Percentiles rank a stretch among this genome's conserved stretches.
Conservation (phyloP, 2,888 invertebrate species). For the Esperia sulphurella region DNA sequence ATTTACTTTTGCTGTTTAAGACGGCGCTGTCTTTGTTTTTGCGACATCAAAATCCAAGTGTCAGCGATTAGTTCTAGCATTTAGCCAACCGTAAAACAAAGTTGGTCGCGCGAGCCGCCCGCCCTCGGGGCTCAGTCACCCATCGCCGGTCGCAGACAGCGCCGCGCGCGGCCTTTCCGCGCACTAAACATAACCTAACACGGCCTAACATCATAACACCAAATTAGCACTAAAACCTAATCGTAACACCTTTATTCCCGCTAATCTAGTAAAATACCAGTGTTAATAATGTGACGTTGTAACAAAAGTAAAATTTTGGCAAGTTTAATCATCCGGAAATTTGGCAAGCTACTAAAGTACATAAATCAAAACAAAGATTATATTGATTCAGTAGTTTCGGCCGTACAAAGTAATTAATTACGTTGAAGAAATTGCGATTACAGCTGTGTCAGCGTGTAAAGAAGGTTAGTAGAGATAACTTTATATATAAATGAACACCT, state of each 20-base stretch:
- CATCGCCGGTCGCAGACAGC: conserved; percentile 54
- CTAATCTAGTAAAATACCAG: not conserved
- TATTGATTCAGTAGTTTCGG: conserved; percentile 58
- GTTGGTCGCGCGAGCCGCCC: conserved; percentile 33
- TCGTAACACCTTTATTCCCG: not conserved
- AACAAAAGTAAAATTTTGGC: conserved; percentile 7
- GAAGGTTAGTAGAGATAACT: not conserved
- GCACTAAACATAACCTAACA: conserved; percentile 59
- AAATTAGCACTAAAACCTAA: not conserved
- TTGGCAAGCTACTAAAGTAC: conserved; percentile 33
- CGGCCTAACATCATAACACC: conserved; percentile 3
- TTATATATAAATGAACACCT: not conserved
- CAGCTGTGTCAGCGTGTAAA: not conserved
- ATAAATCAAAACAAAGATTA: conserved; percentile 60
- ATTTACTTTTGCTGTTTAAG: not conserved
- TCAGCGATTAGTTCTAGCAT: not conserved
- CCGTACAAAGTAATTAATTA: conserved; percentile 20
- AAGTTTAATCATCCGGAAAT: conserved; percentile 23
- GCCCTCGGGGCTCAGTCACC: conserved; percentile 57
- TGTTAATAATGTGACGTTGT: not conserved
- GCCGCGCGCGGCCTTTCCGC: conserved; percentile 52
- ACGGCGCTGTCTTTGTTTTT: not conserved
- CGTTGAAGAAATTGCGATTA: not conserved
- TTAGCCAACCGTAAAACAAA: not conserved
- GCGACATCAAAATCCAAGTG: not conserved